Percentiles rank a stretch among this genome's conserved stretches.
Evolutionary conservation across 2,888 invertebrate species (phyloP).

Genomic region (Drosophila silvestris): DNA sequence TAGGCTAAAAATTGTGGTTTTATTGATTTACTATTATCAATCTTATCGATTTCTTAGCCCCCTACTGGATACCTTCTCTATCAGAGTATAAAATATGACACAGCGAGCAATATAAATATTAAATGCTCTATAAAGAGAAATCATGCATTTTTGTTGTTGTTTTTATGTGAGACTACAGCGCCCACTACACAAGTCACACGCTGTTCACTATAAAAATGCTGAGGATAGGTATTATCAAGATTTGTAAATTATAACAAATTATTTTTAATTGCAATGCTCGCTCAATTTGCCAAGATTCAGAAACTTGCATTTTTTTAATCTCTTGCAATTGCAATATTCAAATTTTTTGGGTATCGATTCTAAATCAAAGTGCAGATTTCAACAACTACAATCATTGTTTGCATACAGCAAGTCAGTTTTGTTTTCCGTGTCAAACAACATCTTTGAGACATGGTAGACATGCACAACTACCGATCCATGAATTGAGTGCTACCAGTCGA

Average conservation of each 20-base stretch:
- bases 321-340: background rate
- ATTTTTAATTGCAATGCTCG: background rate
- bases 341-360: no score
- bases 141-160: background rate
- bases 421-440: background rate
- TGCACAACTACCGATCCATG: background rate
- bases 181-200: background rate
- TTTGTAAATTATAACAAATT: background rate
- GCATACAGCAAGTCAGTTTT: background rate
- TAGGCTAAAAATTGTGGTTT: no score
- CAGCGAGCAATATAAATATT: background rate
- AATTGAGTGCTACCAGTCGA: background rate
- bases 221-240: background rate
- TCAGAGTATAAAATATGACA: background rate
- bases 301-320: background rate
- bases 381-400: background rate
- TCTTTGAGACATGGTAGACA: conserved; percentile 4
- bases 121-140: background rate
- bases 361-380: background rate
- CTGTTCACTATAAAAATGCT: background rate
- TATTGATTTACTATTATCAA: no score
- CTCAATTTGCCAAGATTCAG: background rate
- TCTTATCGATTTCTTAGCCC: no score
- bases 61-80: fast-evolving
- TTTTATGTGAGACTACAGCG: background rate